Percentiles rank a stretch among this genome's conserved stretches.
Evolutionary conservation across 2,113 vertebrate genomes (phyloP).

Genomic region (Cettia cetti): DNA sequence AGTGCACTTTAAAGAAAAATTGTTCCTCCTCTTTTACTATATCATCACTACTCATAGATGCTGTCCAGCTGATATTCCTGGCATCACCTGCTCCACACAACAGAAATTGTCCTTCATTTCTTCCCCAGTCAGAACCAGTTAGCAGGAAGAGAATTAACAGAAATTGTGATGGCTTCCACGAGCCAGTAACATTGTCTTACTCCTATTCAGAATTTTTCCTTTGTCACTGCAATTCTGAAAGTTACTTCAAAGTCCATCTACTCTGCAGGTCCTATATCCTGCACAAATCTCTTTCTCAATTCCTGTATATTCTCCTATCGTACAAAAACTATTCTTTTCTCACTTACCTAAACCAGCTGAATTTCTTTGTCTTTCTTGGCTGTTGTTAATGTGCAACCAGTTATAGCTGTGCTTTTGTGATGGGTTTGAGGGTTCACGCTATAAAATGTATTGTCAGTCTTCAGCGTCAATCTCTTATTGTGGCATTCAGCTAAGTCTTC

Average conservation of each 20-base stretch:
- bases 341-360: neutral
- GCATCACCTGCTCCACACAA: neutral
- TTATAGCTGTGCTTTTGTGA: neutral
- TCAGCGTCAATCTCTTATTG: neutral
- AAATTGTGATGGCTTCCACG: neutral
- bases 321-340: neutral
- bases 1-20: neutral
- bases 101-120: neutral
- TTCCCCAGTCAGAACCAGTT: neutral
- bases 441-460: neutral
- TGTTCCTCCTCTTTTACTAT: neutral
- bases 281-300: neutral
- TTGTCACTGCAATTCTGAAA: neutral
- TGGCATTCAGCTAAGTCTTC: neutral
- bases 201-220: neutral
- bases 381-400: neutral
- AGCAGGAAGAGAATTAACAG: neutral
- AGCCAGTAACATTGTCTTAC: neutral
- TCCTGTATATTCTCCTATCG: neutral
- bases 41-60: neutral
- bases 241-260: neutral
- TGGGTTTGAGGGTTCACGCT: neutral
- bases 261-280: neutral
- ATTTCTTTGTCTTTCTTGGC: neutral
- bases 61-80: neutral